These are phyloP conservation scores for Brachyrhaphis roseni DNA, from an alignment of 2,797 vertebrate genomes.

Conservation along the genomic window DNA sequence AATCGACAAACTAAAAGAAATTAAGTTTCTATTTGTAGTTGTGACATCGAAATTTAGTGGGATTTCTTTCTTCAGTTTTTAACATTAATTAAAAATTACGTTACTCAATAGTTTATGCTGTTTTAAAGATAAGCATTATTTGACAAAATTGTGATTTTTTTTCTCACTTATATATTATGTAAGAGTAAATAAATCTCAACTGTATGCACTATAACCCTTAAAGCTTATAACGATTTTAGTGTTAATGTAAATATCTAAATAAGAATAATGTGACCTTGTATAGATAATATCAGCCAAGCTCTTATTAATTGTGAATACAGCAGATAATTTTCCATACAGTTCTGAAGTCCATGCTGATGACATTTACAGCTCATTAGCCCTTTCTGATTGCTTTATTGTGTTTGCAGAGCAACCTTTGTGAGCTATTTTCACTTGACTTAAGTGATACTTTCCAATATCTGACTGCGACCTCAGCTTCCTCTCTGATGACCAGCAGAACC, in stretches of 20 bases:
- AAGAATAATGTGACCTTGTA: neutral
- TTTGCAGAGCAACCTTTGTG: neutral
- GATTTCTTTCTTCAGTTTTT: neutral
- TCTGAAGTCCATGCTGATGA: constrained; percentile 8
- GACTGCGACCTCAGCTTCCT: constrained; percentile 7
- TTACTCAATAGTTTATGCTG: neutral
- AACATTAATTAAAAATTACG: neutral
- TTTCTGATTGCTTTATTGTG: constrained; percentile 1
- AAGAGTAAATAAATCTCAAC: neutral
- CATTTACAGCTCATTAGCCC: constrained; percentile 3
- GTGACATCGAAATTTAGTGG: neutral
- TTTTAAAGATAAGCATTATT: neutral
- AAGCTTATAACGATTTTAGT: neutral
- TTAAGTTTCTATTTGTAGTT: neutral
- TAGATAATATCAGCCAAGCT: neutral
- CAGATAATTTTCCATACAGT: neutral
- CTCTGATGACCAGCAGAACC: neutral
- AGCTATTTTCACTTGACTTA: neutral
- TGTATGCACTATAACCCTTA: neutral
- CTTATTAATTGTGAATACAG: neutral
- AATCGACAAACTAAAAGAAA: neutral
- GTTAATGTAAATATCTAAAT: neutral
- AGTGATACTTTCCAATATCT: constrained; percentile 21
- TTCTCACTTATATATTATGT: neutral
- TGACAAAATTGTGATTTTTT: neutral